Percentiles rank a stretch among this genome's conserved stretches.
phyloP scores from a whole-genome alignment of 2,888 invertebrate genomes.

The Frankliniella fusca region DNA sequence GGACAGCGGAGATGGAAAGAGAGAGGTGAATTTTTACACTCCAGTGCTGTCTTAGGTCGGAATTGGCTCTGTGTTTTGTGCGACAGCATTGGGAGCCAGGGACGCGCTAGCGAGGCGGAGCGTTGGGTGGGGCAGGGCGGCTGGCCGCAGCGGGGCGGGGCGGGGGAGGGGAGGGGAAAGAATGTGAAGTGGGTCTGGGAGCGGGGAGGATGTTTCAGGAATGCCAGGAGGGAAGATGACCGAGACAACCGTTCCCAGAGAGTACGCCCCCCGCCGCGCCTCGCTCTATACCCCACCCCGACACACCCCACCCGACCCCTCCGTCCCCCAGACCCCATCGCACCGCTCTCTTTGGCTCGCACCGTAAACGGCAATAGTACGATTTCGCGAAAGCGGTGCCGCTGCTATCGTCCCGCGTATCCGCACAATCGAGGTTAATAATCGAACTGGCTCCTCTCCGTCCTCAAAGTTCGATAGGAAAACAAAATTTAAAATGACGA shows the following conservation, averaged over 20 bases:
- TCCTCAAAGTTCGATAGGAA: too few species aligned
- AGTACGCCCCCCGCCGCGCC: neutral
- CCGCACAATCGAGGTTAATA: too few species aligned
- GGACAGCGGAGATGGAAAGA: neutral
- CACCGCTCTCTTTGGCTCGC: too few species aligned
- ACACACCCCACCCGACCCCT: too few species aligned
- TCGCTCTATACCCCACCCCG: too few species aligned
- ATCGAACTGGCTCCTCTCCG: too few species aligned
- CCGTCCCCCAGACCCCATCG: too few species aligned
- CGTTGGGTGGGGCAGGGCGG: neutral
- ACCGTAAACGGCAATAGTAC: too few species aligned
- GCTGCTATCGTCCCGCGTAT: too few species aligned
- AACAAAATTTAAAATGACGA: too few species aligned
- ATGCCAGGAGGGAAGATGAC: constrained; percentile 1
- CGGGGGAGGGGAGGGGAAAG: neutral
- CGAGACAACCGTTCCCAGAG: constrained; percentile 1
- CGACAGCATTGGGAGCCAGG: constrained; percentile 8
- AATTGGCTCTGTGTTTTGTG: constrained; percentile 16
- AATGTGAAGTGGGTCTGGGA: neutral
- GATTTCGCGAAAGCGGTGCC: too few species aligned
- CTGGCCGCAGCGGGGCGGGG: neutral
- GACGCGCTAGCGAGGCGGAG: neutral
- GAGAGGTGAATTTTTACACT: constrained; percentile 21
- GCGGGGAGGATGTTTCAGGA: neutral
- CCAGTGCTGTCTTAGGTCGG: constrained; percentile 18